These are phyloP conservation scores for Ectemnius continuus DNA, from an alignment of 2,888 invertebrate genomes.

Conservation along the genomic window DNA sequence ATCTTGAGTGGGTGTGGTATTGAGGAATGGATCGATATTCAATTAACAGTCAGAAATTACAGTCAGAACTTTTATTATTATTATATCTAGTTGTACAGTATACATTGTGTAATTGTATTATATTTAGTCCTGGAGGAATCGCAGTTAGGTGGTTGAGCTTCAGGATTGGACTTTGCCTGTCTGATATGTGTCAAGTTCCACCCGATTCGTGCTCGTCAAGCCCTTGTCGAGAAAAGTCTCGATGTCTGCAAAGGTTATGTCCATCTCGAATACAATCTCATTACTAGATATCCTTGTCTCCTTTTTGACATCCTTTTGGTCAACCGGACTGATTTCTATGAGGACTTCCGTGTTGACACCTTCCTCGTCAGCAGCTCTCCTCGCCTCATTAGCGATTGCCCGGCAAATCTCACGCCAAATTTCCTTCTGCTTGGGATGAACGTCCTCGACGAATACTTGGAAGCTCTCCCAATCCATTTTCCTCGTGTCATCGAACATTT, in stretches of 20 bases:
- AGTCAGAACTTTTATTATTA: too few species aligned
- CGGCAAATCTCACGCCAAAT: conserved; percentile 63
- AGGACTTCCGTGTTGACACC: conserved; percentile 60
- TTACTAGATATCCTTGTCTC: conserved; percentile 26
- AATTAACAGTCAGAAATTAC: too few species aligned
- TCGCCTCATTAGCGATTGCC: conserved; percentile 57
- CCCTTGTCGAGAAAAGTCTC: conserved; percentile 47
- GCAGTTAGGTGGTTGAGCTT: neutral
- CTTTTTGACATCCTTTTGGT: conserved; percentile 12
- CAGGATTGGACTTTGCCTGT: conserved; percentile 7
- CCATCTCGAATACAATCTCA: conserved; percentile 65
- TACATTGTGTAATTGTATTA: too few species aligned
- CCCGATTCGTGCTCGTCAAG: conserved; percentile 16
- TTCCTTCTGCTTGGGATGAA: conserved; percentile 60
- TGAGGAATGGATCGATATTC: too few species aligned
- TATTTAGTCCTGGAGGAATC: too few species aligned
- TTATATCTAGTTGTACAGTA: too few species aligned
- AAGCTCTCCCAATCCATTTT: conserved; percentile 64
- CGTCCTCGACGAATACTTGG: conserved; percentile 49
- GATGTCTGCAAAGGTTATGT: conserved; percentile 60
- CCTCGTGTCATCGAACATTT: conserved; percentile 53
- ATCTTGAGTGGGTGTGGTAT: too few species aligned
- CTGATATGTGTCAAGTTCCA: conserved; percentile 41
- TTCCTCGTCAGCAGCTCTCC: conserved; percentile 42
- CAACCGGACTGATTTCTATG: conserved; percentile 61